Evolutionary conservation across 1,140 invertebrate species (phyloP).

Genomic region (Drosophila nannoptera): DNA sequence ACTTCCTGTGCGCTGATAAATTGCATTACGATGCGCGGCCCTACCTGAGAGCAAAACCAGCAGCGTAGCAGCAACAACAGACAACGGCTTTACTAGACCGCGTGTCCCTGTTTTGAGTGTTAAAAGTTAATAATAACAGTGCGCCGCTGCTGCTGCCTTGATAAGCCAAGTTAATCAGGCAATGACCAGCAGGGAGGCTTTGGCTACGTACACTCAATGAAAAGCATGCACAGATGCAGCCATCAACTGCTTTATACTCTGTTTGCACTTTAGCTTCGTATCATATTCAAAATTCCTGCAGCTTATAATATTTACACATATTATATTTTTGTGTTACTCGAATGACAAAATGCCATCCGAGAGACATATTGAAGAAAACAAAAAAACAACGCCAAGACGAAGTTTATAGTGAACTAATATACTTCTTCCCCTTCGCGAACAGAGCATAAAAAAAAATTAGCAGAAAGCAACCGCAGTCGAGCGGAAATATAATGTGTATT

Average conservation of each 20-base stretch:
- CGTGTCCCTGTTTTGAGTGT: constrained; percentile 35
- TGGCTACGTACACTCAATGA: constrained; percentile 57
- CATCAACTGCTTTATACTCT: background rate
- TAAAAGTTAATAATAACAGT: constrained; percentile 48
- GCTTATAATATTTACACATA: background rate
- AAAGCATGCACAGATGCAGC: constrained; percentile 23
- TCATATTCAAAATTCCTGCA: no score
- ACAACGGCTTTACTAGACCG: constrained; percentile 59
- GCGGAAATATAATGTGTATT: constrained; percentile 72
- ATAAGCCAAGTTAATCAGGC: constrained; percentile 54
- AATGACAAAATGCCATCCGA: no score
- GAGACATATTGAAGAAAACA: no score
- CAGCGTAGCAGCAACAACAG: constrained; percentile 16
- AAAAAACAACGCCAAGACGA: no score
- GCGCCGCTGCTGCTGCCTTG: constrained; percentile 44
- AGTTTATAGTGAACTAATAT: background rate
- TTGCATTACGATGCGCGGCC: constrained; percentile 61
- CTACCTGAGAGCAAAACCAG: constrained; percentile 46
- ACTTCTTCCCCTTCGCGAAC: background rate
- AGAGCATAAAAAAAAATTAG: constrained; percentile 24
- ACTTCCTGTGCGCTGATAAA: constrained; percentile 65
- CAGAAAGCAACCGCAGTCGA: constrained; percentile 49
- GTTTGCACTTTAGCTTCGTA: background rate
- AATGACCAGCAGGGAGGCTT: constrained; percentile 27
- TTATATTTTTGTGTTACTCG: no score